Evolutionary conservation across 2,797 vertebrate genomes (phyloP), one percentile per base, ranked within the genome.

Genomic region (Chelonia mydas): DNA sequence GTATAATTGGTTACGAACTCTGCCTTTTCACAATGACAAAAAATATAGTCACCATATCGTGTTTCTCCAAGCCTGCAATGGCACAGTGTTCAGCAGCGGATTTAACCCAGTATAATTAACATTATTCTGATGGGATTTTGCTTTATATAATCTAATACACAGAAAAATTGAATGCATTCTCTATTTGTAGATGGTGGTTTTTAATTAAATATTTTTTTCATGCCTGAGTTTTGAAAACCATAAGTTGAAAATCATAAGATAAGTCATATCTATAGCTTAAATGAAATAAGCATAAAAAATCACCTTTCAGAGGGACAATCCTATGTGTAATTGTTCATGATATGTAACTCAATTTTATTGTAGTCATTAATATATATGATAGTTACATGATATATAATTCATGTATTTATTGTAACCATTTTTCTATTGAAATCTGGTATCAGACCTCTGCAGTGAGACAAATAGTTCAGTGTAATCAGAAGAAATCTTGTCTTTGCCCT

Each of bases 401-500:
- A 80, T 21, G 37, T 89, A 78, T 88, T 88, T 89, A 87, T 91
- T 84, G 21, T 68, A 90, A 92, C 81, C 51, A 65, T 94, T 96
- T 92, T 51, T 57, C n/a, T 50, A 76, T 15, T 86, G 57, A 96
- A 97, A 98, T 91, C 41, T 92, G 61, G 45, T 93, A 90, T 88
- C 31, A 47, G 61, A 93, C 83, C 8, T 81, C 87, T 93, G 49
- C 82, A 86, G 45, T 90, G 91, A 93, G 51, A 59, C n/a, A 92
- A 74, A 81, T 33, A 94, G 74, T 87, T 49, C 28, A 79, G 49
- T 53, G 33, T 92, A 96, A 96, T 94, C 92, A 95, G 87, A 97
- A 92, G 51, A 83, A 94, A 95, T 92, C 81, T 90, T 93, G 84
- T 88, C 33, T 92, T 97, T 89, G 31, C 10, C 68, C 84, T 97